A percentile compares a stretch with the other conserved stretches of the same genome.
These are phyloP conservation scores for Odocoileus hemionus DNA, from an alignment of 2,113 vertebrate genomes.

Conservation along the genomic window DNA sequence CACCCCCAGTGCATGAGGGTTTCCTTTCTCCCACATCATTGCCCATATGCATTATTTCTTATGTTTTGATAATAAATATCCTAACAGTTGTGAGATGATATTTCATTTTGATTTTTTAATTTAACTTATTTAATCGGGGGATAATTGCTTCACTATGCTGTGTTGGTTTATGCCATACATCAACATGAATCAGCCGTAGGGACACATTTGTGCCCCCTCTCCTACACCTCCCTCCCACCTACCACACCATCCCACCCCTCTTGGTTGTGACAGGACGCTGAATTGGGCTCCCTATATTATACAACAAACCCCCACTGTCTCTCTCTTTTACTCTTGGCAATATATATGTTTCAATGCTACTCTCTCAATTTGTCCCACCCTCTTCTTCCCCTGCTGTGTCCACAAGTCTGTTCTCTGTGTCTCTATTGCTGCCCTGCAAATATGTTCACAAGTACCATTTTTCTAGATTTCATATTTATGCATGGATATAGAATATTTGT, in stretches of 20 bases:
- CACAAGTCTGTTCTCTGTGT: neutral
- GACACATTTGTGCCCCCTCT: neutral
- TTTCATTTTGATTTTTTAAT: neutral
- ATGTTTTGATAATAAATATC: neutral
- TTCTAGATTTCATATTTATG: neutral
- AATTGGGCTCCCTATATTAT: neutral
- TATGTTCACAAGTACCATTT: neutral
- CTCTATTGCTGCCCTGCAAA: neutral
- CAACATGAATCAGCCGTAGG: neutral
- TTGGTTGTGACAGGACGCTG: neutral
- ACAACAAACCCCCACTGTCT: neutral
- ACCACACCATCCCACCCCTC: neutral
- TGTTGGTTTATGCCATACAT: neutral
- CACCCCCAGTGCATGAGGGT: neutral
- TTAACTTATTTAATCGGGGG: neutral
- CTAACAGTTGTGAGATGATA: neutral
- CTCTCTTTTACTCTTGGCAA: neutral
- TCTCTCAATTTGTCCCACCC: neutral
- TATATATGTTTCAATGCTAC: neutral
- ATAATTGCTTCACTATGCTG: neutral
- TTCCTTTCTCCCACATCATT: neutral
- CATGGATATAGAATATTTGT: neutral
- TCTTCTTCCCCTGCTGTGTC: neutral
- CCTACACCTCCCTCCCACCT: neutral
- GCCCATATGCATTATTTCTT: neutral